Percentiles rank a stretch among this genome's conserved stretches.
phyloP scores from a whole-genome alignment of 2,113 vertebrate genomes.

The Pogonocichla stellata region DNA sequence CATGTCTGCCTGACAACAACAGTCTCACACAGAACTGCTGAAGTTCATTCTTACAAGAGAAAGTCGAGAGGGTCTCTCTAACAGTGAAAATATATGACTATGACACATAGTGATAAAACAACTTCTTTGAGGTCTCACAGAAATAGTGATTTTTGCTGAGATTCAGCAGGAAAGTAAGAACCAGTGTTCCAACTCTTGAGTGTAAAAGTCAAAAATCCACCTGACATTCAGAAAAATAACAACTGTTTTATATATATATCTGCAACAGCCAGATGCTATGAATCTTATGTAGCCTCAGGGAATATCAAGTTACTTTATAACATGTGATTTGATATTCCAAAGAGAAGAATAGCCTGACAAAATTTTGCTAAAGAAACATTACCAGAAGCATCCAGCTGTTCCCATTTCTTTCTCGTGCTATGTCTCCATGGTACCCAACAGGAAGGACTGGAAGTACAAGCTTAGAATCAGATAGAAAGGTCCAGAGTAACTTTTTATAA shows the following conservation, averaged over 20 bases:
- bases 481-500: neutral
- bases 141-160: neutral
- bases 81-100: neutral
- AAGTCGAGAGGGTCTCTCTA: neutral
- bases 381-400: neutral
- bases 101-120: neutral
- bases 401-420: neutral
- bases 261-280: neutral
- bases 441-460: neutral
- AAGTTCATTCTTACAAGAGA: neutral
- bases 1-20: neutral
- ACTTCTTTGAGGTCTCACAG: neutral
- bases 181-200: neutral
- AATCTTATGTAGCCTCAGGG: neutral
- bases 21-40: neutral
- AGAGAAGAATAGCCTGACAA: conserved; percentile 46
- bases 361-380: conserved; percentile 26
- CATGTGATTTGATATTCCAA: conserved; percentile 21
- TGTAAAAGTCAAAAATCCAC: neutral
- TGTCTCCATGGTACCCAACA: neutral
- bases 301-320: neutral
- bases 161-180: neutral
- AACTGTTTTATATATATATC: neutral
- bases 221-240: neutral
- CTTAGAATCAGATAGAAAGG: neutral